Conservation (phyloP, 1,140 invertebrate species). For the Lysiphlebus fabarum region DNA sequence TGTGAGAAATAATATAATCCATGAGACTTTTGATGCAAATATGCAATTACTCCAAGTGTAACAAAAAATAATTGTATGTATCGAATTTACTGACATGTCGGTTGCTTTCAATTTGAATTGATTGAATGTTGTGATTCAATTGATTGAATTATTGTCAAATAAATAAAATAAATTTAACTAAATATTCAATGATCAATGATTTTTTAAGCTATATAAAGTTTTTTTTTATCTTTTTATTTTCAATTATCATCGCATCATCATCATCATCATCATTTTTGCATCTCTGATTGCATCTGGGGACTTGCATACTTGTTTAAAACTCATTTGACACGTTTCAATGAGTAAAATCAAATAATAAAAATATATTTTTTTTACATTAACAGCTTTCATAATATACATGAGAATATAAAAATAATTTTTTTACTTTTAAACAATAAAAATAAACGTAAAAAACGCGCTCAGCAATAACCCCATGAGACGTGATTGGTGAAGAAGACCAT, state of each 20-base stretch:
- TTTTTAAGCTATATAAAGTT: too few relatives aligned
- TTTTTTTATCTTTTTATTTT: too few relatives aligned
- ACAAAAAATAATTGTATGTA: not conserved
- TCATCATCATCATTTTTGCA: too few relatives aligned
- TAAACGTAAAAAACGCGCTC: constrained; percentile 26
- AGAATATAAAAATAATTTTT: constrained; percentile 8
- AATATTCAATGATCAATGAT: too few relatives aligned
- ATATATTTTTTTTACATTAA: too few relatives aligned
- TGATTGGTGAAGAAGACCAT: constrained; percentile 3
- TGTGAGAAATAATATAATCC: too few relatives aligned
- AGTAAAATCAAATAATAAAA: too few relatives aligned
- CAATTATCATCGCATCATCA: too few relatives aligned
- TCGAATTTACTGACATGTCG: not conserved
- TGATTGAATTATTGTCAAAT: not conserved
- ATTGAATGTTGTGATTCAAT: not conserved
- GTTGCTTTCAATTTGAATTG: constrained; percentile 20
- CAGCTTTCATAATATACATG: not conserved
- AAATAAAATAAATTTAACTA: constrained; percentile 17
- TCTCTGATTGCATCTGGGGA: too few relatives aligned
- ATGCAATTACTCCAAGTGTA: not conserved
- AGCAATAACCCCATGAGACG: constrained; percentile 34
- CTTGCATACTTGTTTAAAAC: too few relatives aligned
- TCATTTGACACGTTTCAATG: too few relatives aligned
- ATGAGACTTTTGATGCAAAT: too few relatives aligned
- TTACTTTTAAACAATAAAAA: constrained; percentile 23